Evolutionary conservation across 2,888 invertebrate genomes (phyloP), one percentile per base, ranked within the genome.

Genomic region (Plebejus anna): DNA sequence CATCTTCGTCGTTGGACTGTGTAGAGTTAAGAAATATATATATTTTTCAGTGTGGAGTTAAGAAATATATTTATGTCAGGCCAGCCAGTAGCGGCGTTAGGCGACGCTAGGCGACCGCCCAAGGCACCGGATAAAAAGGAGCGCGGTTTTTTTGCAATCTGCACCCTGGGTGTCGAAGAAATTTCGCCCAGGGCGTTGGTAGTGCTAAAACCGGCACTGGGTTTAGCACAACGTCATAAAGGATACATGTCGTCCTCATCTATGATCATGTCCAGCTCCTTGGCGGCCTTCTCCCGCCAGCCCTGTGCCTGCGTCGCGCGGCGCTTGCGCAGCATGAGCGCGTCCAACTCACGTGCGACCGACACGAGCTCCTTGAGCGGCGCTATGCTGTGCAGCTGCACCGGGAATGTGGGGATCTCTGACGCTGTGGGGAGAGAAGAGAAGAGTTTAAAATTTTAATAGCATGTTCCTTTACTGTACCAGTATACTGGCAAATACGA

Each of bases 221-320:
- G 22, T 22, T 22, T 22, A 22, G 0, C 22, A 22, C 22, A 22
- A 22, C 22, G 22, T 22, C 22, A 16, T 55, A 90, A 92, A 94
- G 92, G 91, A 93, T 92, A 94, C 94, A 90, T 81, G 79, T 94
- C 94, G 78, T 96, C 96, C 61, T 97, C 97, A 83, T 98, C 98
- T 2, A 98, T 90, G 78, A 99, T 95, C 82, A 98, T 96, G 88
- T 99, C 99, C 96, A 98, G 97, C 81, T 98, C 98, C 80, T 96
- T 95, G 0, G 98, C 98, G 1, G 97, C 96, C 85, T 96, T 97
- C 81, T 97, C 96, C 84, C 97, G 94, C 99, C 99, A 99, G 36
- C 97, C 97, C 80, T 95, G 95, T 82, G 97, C 95, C 11, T 96
- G 95, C 82, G 95, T 95, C 0, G 94, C 90, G 77, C 96, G 95